Evolutionary conservation across 2,888 invertebrate species (phyloP).

Genomic region (Metallyticus violacea): DNA sequence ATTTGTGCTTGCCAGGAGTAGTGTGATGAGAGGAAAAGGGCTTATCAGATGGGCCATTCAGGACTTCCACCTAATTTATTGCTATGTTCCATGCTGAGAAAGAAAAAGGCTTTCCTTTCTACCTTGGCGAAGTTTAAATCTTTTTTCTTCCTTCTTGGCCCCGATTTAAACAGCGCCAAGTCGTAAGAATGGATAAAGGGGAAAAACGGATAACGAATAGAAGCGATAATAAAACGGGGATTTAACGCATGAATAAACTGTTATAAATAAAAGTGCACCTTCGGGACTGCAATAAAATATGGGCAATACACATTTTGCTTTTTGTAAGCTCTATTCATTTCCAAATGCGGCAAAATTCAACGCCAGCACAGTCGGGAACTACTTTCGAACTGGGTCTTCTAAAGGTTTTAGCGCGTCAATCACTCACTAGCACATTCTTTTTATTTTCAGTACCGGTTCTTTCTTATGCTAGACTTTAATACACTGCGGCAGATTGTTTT

Average conservation of each 20-base stretch:
- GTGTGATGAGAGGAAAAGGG: not conserved
- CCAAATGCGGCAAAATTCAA: not conserved
- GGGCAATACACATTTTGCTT: not conserved
- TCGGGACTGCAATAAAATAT: not conserved
- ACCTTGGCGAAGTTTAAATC: not conserved
- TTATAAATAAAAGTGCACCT: not conserved
- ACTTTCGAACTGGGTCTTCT: no score
- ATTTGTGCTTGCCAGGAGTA: not conserved
- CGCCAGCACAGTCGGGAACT: no score
- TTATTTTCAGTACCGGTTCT: no score
- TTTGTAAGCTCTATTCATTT: not conserved
- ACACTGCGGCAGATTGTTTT: no score
- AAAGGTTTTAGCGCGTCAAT: no score
- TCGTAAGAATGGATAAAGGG: not conserved
- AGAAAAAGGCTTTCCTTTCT: not conserved
- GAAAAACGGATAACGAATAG: not conserved
- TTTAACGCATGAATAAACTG: not conserved
- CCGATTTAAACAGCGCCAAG: not conserved
- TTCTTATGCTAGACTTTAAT: no score
- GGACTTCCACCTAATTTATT: not conserved
- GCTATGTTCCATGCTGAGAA: no score
- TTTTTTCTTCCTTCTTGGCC: not conserved
- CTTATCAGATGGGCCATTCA: not conserved
- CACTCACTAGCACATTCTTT: no score
- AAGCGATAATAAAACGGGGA: not conserved